Evolutionary conservation across 2,113 vertebrate genomes (phyloP).

Genomic region (Cololabis saira): DNA sequence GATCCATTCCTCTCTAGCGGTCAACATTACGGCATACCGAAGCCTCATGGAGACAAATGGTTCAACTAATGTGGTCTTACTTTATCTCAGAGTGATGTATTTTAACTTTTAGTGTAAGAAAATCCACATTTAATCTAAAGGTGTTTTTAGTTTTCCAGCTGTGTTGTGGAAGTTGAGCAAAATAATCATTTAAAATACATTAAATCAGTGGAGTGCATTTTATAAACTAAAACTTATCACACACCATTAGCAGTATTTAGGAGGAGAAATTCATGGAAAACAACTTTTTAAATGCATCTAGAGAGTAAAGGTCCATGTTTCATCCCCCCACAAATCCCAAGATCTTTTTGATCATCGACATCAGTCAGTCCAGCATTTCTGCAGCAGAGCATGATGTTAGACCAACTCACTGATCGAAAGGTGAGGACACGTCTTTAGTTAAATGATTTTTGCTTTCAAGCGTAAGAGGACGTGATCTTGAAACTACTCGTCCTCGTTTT

Average conservation of each 20-base stretch:
- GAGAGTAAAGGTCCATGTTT: no score
- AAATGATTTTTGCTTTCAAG: no score
- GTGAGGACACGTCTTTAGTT: not conserved
- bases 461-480: no score
- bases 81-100: slow-evolving; percentile 20
- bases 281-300: no score
- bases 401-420: not conserved
- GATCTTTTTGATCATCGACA: slow-evolving; percentile 64
- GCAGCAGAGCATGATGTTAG: not conserved
- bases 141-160: no score
- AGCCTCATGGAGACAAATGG: slow-evolving; percentile 64
- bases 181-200: no score
- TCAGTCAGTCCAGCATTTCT: slow-evolving; percentile 17
- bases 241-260: no score
- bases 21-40: slow-evolving; percentile 74
- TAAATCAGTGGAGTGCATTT: no score
- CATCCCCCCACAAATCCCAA: slow-evolving; percentile 12
- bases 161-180: not conserved
- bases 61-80: slow-evolving; percentile 18
- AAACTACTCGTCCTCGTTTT: no score
- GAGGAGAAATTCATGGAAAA: no score
- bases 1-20: slow-evolving; percentile 56
- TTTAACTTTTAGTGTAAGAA: not conserved
- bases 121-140: not conserved
- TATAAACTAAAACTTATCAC: no score